Base-by-base conservation (phyloP, 2,113 vertebrate genomes). In the Pteronura brasiliensis region DNA sequence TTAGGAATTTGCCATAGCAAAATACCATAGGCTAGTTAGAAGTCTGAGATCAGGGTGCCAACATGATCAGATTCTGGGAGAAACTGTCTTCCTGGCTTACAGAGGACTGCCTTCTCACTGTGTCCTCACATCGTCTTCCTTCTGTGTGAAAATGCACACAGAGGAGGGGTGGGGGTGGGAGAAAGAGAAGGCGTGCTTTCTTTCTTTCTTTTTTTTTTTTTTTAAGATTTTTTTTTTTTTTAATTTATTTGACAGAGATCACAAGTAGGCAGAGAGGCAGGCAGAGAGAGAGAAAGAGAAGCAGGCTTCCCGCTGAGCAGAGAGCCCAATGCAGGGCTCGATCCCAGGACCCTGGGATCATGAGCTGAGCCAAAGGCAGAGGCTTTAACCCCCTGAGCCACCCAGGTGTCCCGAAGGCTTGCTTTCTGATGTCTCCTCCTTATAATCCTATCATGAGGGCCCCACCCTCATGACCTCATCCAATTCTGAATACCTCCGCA, bases 131-230 rank as follows among this genome's bases (percentile, higher is more conserved):
- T 36, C n/a, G 17, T 11, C n/a, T 81, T 88, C 61, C n/a, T 42
- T 91, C 14, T 44, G 27, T 21, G 27, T 4, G 6, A 67, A 31
- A 61, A 6, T 27, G 34, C 15, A 52, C 49, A 52, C 49, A 2
- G 49, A 1, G 49, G 1, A 3, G 1, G 13, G 18, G 23, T 57
- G 55, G 20, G 55, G 20, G 55, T 55, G 7, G 0, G 27, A 59
- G 9, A 69, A 3, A 21, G 6, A 49, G 34, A 90, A 18, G 20
- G 31, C 12, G n/a, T n/a, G 36, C 0, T 67, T 25, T 67, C 61
- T 52, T 49, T 49, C 13, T 49, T 52, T 49, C 14, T 49, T 52
- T 52, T 15, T 49, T 49, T 47, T 47, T 47, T 14, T 49, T 49
- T 49, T 49, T 14, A 49, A 4, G 14, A 15, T 49, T 49, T 49